Evolutionary conservation across 2,888 invertebrate species (phyloP).

Genomic region (Zootermopsis nevadensis): DNA sequence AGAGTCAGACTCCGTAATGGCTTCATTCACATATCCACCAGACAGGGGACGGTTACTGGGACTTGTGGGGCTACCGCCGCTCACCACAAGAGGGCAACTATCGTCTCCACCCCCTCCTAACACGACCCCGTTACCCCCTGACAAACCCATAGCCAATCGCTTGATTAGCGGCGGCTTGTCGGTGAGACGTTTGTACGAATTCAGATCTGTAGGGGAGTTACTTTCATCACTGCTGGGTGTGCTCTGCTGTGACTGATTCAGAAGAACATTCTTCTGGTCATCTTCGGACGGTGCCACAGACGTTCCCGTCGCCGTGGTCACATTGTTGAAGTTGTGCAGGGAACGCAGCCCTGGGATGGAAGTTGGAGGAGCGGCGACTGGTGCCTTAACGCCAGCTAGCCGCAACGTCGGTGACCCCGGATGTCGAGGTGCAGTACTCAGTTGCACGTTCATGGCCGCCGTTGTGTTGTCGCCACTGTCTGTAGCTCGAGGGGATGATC

Average conservation of each 20-base stretch:
- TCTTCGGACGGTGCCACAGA: background rate
- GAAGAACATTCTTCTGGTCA: background rate
- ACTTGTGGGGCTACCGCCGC: slow-evolving; percentile 68
- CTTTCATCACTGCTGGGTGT: slow-evolving; percentile 80
- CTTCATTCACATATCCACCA: slow-evolving; percentile 85
- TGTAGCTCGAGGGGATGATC: slow-evolving; percentile 22
- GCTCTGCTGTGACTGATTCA: slow-evolving; percentile 65
- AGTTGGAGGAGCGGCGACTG: slow-evolving; percentile 67
- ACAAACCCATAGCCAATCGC: slow-evolving; percentile 79
- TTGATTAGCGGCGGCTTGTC: slow-evolving; percentile 85
- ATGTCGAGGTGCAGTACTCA: slow-evolving; percentile 57
- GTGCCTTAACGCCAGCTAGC: slow-evolving; percentile 59
- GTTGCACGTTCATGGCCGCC: slow-evolving; percentile 67
- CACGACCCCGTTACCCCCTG: slow-evolving; percentile 60
- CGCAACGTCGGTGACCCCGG: slow-evolving; percentile 65
- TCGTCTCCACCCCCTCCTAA: slow-evolving; percentile 70
- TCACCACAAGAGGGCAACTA: slow-evolving; percentile 78
- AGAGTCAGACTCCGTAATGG: slow-evolving; percentile 73
- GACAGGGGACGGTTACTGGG: slow-evolving; percentile 70
- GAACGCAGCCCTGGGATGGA: slow-evolving; percentile 76
- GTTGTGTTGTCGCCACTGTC: slow-evolving; percentile 47
- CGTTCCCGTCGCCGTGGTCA: slow-evolving; percentile 6
- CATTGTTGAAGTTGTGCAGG: slow-evolving; percentile 66
- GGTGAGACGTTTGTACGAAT: slow-evolving; percentile 83
- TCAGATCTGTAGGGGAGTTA: slow-evolving; percentile 87